phyloP scores from a whole-genome alignment of 2,888 invertebrate genomes.

The Eupithecia dodoneata region DNA sequence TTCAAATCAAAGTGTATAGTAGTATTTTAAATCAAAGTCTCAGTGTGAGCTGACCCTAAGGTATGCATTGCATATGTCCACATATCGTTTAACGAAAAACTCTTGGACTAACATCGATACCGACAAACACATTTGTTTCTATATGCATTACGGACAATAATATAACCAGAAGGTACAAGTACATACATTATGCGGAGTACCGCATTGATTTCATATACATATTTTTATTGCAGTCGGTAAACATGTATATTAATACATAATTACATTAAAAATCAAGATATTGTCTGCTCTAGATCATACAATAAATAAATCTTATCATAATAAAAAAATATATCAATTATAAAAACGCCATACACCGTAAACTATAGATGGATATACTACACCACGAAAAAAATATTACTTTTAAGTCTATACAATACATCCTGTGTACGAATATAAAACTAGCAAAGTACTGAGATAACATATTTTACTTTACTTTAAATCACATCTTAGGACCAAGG shows the following conservation, averaged over 20 bases:
- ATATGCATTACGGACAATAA: not conserved
- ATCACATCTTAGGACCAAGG: slow-evolving; percentile 80
- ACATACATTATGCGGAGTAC: not conserved
- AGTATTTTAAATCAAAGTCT: no score
- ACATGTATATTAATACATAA: not conserved
- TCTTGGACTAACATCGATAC: not conserved
- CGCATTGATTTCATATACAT: not conserved
- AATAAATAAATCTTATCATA: slow-evolving; percentile 1
- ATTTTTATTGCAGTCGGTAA: not conserved
- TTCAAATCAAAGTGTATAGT: no score
- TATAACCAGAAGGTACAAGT: not conserved
- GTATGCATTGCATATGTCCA: not conserved
- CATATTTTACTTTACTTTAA: slow-evolving; percentile 56
- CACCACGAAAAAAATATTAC: not conserved
- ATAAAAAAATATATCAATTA: not conserved
- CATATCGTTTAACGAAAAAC: no score
- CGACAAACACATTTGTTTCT: not conserved
- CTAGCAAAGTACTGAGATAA: slow-evolving; percentile 48
- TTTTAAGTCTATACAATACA: slow-evolving; percentile 29
- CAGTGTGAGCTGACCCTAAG: not conserved
- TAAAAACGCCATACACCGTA: not conserved
- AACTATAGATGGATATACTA: not conserved
- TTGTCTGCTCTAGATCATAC: not conserved
- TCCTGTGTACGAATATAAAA: slow-evolving; percentile 49
- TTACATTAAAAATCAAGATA: not conserved